Evolutionary conservation across 2,888 invertebrate genomes (phyloP).

Genomic region (Lasius fuliginosus): DNA sequence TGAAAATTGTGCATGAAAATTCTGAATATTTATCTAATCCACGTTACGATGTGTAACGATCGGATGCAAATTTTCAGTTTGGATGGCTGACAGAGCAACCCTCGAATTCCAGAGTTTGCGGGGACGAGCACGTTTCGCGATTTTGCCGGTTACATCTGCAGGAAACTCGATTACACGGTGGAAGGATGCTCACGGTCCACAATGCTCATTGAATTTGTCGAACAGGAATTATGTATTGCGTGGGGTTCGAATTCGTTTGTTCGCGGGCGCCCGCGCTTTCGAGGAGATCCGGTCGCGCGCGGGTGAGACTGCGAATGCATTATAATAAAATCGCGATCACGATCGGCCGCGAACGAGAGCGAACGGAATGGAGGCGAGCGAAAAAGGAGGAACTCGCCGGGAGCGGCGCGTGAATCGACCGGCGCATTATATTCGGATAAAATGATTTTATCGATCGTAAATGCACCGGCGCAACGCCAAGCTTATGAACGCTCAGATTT

Average conservation of each 20-base stretch:
- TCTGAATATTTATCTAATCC: neutral
- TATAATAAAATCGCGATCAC: slow-evolving; percentile 75
- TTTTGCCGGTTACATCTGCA: slow-evolving; percentile 67
- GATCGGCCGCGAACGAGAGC: slow-evolving; percentile 43
- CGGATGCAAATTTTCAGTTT: slow-evolving; percentile 70
- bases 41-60: slow-evolving; percentile 12
- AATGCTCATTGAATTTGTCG: slow-evolving; percentile 81
- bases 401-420: slow-evolving; percentile 71
- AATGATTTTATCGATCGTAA: slow-evolving; percentile 80
- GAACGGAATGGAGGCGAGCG: slow-evolving; percentile 4
- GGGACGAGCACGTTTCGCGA: slow-evolving; percentile 58
- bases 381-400: slow-evolving; percentile 28
- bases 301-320: slow-evolving; percentile 63
- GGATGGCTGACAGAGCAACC: slow-evolving; percentile 58
- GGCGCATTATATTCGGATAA: slow-evolving; percentile 77
- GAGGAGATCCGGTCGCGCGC: slow-evolving; percentile 58
- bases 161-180: slow-evolving; percentile 78
- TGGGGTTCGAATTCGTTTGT: slow-evolving; percentile 50
- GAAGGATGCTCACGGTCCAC: slow-evolving; percentile 73
- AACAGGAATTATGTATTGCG: slow-evolving; percentile 76
- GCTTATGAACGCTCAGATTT: slow-evolving; percentile 73
- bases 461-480: slow-evolving; percentile 68
- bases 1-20: neutral
- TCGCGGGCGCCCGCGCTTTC: slow-evolving; percentile 47
- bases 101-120: slow-evolving; percentile 59